Percentiles rank a stretch among this genome's conserved stretches.
Evolutionary conservation across 2,888 invertebrate species (phyloP).

Genomic region (Tipula confusa): DNA sequence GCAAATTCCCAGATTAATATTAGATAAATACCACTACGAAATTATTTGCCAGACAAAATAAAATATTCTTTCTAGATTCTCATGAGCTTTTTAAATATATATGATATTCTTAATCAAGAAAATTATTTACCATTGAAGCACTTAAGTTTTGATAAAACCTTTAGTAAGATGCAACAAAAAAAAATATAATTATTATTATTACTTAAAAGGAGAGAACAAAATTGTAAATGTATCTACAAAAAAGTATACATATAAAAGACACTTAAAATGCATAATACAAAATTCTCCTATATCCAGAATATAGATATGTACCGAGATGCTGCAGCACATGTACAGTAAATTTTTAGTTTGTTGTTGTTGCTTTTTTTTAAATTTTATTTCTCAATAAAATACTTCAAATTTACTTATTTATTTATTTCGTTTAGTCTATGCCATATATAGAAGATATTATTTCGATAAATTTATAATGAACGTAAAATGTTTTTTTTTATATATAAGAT

Average conservation of each 20-base stretch:
- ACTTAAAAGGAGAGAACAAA: background rate
- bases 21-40: background rate
- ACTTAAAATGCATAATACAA: slow-evolving; percentile 25
- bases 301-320: background rate
- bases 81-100: slow-evolving; percentile 12
- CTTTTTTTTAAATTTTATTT: too few species aligned
- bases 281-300: background rate
- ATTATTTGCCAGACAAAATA: background rate
- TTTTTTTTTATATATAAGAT: background rate
- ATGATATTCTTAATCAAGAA: slow-evolving; percentile 20
- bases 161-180: background rate
- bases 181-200: slow-evolving; percentile 21
- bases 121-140: background rate
- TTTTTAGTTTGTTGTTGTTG: background rate
- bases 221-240: background rate
- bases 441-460: slow-evolving; percentile 3
- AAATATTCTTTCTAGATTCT: background rate
- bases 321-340: background rate
- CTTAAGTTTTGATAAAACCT: slow-evolving; percentile 25
- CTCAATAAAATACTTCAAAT: slow-evolving; percentile 25
- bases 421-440: background rate
- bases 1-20: background rate
- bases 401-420: slow-evolving; percentile 9
- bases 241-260: background rate
- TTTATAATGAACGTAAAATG: background rate